These are phyloP conservation scores for Lochmaea capreae DNA, from an alignment of 2,888 invertebrate genomes.

Conservation along the genomic window DNA sequence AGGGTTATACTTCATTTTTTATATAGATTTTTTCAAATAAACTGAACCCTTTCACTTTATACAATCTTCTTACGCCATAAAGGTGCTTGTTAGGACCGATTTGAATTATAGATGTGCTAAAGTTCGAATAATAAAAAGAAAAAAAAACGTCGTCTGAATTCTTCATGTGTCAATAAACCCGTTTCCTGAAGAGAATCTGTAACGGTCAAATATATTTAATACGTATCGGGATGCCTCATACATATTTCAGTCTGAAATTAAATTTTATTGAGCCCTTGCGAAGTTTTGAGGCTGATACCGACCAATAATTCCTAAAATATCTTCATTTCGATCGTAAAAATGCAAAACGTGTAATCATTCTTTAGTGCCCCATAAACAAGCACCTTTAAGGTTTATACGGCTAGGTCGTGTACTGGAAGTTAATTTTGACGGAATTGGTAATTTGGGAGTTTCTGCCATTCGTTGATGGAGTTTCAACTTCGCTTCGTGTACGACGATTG, in stretches of 20 bases:
- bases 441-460: conserved; percentile 32
- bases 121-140: conserved; percentile 1
- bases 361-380: conserved; percentile 40
- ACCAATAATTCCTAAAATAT: conserved; percentile 42
- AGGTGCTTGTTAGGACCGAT: neutral
- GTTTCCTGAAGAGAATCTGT: conserved; percentile 14
- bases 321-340: conserved; percentile 40
- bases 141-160: neutral
- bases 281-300: conserved; percentile 32
- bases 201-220: conserved; percentile 34
- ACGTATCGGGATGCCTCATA: conserved; percentile 26
- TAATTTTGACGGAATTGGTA: conserved; percentile 33
- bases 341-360: conserved; percentile 43
- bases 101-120: neutral
- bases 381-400: conserved; percentile 39
- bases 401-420: conserved; percentile 28
- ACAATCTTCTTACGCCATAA: neutral
- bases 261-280: conserved; percentile 38
- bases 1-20: too few relatives aligned
- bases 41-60: neutral
- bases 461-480: conserved; percentile 26
- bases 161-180: conserved; percentile 11
- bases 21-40: too few relatives aligned
- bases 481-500: conserved; percentile 25
- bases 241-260: conserved; percentile 39